Evolutionary conservation across 2,797 vertebrate genomes (phyloP), one percentile per base, ranked within the genome.

Genomic region (Etheostoma nigrum): DNA sequence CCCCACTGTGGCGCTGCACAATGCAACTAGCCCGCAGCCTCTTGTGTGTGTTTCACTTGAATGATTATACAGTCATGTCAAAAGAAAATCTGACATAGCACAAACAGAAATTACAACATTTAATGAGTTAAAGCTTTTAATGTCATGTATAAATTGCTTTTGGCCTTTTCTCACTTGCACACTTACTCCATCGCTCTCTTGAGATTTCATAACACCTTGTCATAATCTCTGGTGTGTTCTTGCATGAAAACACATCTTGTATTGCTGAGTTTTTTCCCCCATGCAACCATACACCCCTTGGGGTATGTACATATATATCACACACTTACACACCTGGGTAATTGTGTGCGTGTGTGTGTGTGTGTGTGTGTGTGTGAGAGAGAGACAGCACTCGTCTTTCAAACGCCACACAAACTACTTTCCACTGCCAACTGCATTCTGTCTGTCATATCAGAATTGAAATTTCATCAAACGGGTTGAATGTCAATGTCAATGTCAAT

Each of bases 1-100:
- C 83, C 75, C 59, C 78, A 45, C 78, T 62, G 57, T 48, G 73
- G 65, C 57, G 61, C 83, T 60, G 81, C 83, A 71, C 70, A 79
- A 81, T 76, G 47, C 71, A 78, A 74, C 70, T 42, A 6, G 27
- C 70, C 73, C 27, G 52, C 18, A 70, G 76, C 49, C 77, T 59
- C 62, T 60, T 16, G 63, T 27, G 36, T 21, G 18, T 45, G 19
- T 25, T 10, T 18, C 25, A 36, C 53, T 52, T 45, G 3, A 67
- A 53, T 62, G 23, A 42, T 72, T 62, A 52, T 13, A 57, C 5
- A 63, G 19, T 33, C 5, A 8, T 1, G 42, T 55, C 1, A 42
- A 45, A 76, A 61, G 14, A 51, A 53, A 48, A 27, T 4, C 5
- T 3, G 51, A 45, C 52, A 49, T 6, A 55, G 12, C 36, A 4